phyloP scores from a whole-genome alignment of 2,797 vertebrate genomes.

The Paedocypris micromegethes region DNA sequence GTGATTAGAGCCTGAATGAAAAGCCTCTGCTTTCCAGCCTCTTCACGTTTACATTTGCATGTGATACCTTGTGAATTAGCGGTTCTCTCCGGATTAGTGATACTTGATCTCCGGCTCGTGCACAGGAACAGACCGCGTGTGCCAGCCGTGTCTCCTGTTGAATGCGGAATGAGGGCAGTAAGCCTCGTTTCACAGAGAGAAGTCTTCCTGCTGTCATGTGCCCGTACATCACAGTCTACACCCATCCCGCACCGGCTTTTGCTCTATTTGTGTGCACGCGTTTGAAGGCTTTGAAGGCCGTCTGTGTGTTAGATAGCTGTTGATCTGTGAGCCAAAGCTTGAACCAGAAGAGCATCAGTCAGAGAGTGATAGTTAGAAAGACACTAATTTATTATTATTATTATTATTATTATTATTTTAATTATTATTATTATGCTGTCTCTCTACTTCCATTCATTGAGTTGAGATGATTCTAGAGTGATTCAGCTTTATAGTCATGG shows the following conservation, averaged over 20 bases:
- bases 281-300: constrained; percentile 32
- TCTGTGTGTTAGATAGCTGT: constrained; percentile 41
- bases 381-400: neutral
- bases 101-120: constrained; percentile 14
- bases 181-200: constrained; percentile 19
- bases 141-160: constrained; percentile 12
- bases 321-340: constrained; percentile 42
- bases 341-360: constrained; percentile 32
- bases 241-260: constrained; percentile 32
- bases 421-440: neutral
- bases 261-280: constrained; percentile 11
- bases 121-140: constrained; percentile 1
- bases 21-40: constrained; percentile 19
- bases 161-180: constrained; percentile 12
- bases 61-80: constrained; percentile 31
- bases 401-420: too few species aligned
- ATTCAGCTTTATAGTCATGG: constrained; percentile 31
- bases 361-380: constrained; percentile 13
- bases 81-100: constrained; percentile 36
- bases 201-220: constrained; percentile 28
- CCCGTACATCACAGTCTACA: constrained; percentile 30
- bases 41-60: constrained; percentile 33
- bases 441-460: constrained; percentile 25
- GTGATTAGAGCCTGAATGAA: constrained; percentile 12
- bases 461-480: constrained; percentile 16